Evolutionary conservation across 64 coral and sea anemone species (phyloP).

Genomic region (Montipora sp.): DNA sequence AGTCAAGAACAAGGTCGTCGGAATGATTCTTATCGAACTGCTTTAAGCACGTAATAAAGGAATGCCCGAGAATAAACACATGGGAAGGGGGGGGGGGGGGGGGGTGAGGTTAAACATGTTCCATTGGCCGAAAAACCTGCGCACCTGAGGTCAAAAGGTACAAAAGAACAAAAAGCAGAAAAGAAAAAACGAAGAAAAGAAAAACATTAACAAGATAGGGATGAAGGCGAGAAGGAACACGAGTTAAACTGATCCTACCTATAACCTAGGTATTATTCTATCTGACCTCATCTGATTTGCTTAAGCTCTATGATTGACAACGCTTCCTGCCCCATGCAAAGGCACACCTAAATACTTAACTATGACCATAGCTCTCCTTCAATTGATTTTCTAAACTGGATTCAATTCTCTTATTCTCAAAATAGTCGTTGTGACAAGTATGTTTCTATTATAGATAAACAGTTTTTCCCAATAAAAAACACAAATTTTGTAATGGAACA

Average conservation of each 20-base stretch:
- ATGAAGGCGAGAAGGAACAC: too few species aligned
- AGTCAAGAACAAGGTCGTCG: not conserved
- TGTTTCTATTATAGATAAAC: constrained; percentile 22
- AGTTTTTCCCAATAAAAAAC: constrained; percentile 29
- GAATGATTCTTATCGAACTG: not conserved
- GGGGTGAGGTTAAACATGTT: not conserved
- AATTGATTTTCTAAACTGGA: too few species aligned
- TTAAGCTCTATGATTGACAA: too few species aligned
- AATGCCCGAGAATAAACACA: constrained; percentile 20
- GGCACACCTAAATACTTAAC: too few species aligned
- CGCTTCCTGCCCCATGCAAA: too few species aligned
- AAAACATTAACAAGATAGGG: not conserved
- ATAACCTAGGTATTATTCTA: too few species aligned
- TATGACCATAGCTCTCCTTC: too few species aligned
- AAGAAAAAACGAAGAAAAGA: not conserved
- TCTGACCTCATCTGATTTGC: too few species aligned
- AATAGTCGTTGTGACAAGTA: constrained; percentile 31
- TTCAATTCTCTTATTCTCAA: not conserved
- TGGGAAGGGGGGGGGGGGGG: too few species aligned
- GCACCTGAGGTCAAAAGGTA: not conserved
- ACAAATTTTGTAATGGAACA: not conserved
- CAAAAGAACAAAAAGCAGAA: not conserved
- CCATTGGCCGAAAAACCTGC: not conserved
- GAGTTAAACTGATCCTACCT: too few species aligned
- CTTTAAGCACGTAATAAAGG: constrained; percentile 16